Evolutionary conservation across 2,113 vertebrate species (phyloP).

Genomic region (Solea senegalensis): DNA sequence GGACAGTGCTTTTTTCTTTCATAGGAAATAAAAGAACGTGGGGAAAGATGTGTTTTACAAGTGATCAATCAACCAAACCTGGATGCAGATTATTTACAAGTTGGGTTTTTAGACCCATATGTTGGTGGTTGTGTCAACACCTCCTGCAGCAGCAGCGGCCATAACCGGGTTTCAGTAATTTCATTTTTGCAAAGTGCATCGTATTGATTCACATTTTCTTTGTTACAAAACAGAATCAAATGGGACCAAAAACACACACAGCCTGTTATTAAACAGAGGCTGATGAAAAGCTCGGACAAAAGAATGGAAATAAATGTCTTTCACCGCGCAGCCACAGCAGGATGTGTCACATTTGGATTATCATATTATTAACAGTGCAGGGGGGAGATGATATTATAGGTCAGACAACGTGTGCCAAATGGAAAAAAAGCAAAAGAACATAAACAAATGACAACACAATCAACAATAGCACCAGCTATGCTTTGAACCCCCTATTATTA

Average conservation of each 20-base stretch:
- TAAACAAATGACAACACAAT: not conserved
- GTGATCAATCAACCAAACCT: not conserved
- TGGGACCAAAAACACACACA: slow-evolving; percentile 13
- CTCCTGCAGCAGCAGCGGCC: not conserved
- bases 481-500: not conserved
- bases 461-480: not conserved
- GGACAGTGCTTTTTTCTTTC: not conserved
- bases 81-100: not conserved
- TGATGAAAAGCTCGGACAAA: slow-evolving; percentile 4
- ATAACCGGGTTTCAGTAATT: slow-evolving; percentile 5
- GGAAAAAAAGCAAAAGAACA: not conserved
- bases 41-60: not conserved
- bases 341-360: slow-evolving; percentile 15
- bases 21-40: not conserved
- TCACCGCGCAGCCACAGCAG: not conserved
- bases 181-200: slow-evolving; percentile 12
- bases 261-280: slow-evolving; percentile 8
- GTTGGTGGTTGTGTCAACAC: not conserved
- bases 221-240: not conserved
- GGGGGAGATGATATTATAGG: not conserved
- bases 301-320: not conserved
- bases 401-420: not conserved
- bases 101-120: not conserved
- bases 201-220: slow-evolving; percentile 1
- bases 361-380: slow-evolving; percentile 9